These are phyloP conservation scores for Protomyctophum bolini DNA, from an alignment of 2,113 vertebrate genomes.

Conservation along the genomic window DNA sequence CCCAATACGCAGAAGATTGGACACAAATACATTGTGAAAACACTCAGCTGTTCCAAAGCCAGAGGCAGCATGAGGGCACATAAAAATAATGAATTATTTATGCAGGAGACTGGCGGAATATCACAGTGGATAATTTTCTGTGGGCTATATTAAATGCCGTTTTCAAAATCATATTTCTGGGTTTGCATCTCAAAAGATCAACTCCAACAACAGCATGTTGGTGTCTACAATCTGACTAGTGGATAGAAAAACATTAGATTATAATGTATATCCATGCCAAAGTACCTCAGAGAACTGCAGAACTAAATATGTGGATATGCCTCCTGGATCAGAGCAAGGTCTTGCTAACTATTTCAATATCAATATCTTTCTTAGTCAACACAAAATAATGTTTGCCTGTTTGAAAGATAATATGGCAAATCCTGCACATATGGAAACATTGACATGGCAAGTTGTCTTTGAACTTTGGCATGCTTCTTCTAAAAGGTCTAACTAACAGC, in stretches of 20 bases:
- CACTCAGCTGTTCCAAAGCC: constrained; percentile 76
- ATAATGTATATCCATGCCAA: constrained; percentile 29
- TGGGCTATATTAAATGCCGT: constrained; percentile 74
- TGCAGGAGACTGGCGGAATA: constrained; percentile 71
- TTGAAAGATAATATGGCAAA: constrained; percentile 32
- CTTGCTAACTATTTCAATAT: constrained; percentile 57
- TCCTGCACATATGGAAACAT: constrained; percentile 52
- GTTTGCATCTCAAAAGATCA: constrained; percentile 63
- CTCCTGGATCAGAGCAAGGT: constrained; percentile 16
- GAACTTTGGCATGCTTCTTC: constrained; percentile 41
- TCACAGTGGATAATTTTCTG: constrained; percentile 76
- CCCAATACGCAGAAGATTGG: constrained; percentile 75
- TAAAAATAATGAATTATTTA: constrained; percentile 81
- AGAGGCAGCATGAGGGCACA: constrained; percentile 72
- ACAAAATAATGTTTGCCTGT: constrained; percentile 63
- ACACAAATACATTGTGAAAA: constrained; percentile 77
- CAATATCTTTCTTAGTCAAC: constrained; percentile 50
- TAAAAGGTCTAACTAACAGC: constrained; percentile 43
- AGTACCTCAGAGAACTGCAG: constrained; percentile 46
- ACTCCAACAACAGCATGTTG: constrained; percentile 46
- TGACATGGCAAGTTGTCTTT: constrained; percentile 35
- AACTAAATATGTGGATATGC: constrained; percentile 38
- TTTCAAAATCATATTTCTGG: constrained; percentile 70
- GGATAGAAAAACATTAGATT: constrained; percentile 53
- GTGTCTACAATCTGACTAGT: constrained; percentile 47